A percentile compares a stretch with the other conserved stretches of the same genome.
Conservation (phyloP, 2,113 vertebrate genomes). For the Junco hyemalis region DNA sequence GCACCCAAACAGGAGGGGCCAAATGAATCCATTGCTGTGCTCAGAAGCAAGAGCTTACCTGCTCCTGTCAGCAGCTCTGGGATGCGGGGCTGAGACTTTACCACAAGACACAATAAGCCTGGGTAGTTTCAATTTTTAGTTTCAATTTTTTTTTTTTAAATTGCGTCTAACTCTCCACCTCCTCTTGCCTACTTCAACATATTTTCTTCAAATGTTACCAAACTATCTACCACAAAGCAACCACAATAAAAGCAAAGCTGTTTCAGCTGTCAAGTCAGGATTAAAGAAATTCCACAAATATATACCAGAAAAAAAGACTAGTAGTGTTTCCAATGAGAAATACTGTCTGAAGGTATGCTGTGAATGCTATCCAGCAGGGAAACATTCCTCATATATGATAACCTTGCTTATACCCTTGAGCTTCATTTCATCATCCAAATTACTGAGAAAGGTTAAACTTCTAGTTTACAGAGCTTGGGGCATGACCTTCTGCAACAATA, state of each 20-base stretch:
- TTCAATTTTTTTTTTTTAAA: no score
- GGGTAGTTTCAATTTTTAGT: not conserved
- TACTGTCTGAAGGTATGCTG: not conserved
- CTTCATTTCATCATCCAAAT: not conserved
- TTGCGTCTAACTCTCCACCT: not conserved
- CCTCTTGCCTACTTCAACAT: not conserved
- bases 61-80: not conserved
- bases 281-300: not conserved
- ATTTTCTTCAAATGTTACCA: not conserved
- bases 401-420: not conserved
- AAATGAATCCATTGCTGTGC: not conserved
- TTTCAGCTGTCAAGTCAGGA: not conserved
- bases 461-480: not conserved
- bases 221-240: not conserved
- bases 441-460: not conserved
- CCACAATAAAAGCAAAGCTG: not conserved
- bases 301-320: not conserved
- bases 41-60: not conserved
- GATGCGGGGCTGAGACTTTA: not conserved
- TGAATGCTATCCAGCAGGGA: not conserved
- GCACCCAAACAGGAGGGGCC: not conserved
- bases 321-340: not conserved
- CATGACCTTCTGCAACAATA: not conserved
- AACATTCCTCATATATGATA: not conserved
- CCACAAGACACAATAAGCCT: not conserved